Conservation (phyloP, 2,113 vertebrate species). For the Cryptotis parvus region DNA sequence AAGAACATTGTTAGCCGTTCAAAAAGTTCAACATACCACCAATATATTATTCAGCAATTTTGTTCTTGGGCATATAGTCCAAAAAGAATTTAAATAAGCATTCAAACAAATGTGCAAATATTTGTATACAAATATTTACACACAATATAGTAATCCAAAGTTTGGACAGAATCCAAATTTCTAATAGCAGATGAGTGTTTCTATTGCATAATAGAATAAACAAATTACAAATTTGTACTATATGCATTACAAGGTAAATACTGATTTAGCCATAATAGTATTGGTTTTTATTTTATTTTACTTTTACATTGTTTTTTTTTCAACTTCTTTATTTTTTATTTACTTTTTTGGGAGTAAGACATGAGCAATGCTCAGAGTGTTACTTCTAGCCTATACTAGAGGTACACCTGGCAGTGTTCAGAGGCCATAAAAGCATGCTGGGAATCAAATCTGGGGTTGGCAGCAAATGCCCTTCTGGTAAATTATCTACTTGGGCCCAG, state of each 20-base stretch:
- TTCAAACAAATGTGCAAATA: neutral
- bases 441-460: no score
- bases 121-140: neutral
- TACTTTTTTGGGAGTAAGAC: no score
- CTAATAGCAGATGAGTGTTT: neutral
- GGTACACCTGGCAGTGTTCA: no score
- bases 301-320: no score
- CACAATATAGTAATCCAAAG: neutral
- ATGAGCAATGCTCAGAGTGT: no score
- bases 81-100: neutral
- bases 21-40: conserved; percentile 4
- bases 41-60: neutral
- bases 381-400: no score
- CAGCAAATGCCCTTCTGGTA: no score
- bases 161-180: neutral
- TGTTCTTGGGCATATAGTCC: neutral
- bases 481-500: no score
- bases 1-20: neutral
- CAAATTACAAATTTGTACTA: neutral
- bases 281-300: no score
- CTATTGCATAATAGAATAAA: neutral
- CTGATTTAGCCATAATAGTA: no score
- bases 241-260: neutral
- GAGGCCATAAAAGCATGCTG: no score
- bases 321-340: no score